A percentile compares a stretch with the other conserved stretches of the same genome.
Conservation (phyloP, 1,140 invertebrate species). For the Pemphigus obesinymphae region DNA sequence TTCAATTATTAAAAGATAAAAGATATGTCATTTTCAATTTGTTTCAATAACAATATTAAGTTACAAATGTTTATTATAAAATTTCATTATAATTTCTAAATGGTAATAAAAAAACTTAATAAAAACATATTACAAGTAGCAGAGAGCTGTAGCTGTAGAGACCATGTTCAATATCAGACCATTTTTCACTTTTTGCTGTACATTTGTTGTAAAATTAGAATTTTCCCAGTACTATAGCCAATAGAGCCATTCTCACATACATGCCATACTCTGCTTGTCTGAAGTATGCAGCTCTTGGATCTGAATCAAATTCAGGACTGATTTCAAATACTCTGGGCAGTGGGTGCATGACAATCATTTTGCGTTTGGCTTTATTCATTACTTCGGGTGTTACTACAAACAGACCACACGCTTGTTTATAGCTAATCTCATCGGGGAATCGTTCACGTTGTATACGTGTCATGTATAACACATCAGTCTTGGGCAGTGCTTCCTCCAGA, state of each 20-base stretch:
- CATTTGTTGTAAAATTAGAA: neutral
- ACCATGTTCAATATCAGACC: neutral
- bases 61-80: neutral
- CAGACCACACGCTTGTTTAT: slow-evolving; percentile 78
- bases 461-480: slow-evolving; percentile 97
- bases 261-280: slow-evolving; percentile 96
- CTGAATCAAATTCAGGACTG: slow-evolving; percentile 86
- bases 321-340: slow-evolving; percentile 93
- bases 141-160: too few species aligned
- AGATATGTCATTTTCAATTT: neutral
- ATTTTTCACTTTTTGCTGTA: neutral
- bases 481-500: slow-evolving; percentile 79
- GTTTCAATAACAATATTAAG: neutral
- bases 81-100: neutral
- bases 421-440: slow-evolving; percentile 79
- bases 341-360: slow-evolving; percentile 97
- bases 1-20: neutral
- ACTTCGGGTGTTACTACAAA: slow-evolving; percentile 89
- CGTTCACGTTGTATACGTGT: slow-evolving; percentile 95
- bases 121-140: neutral
- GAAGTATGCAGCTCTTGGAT: slow-evolving; percentile 96
- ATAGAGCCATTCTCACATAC: slow-evolving; percentile 95
- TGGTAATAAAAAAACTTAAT: neutral
- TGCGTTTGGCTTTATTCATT: slow-evolving; percentile 89
- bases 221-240: slow-evolving; percentile 80